A percentile compares a stretch with the other conserved stretches of the same genome.
These are phyloP conservation scores for Crypturellus undulatus DNA, from an alignment of 2,113 vertebrate species.

Conservation along the genomic window DNA sequence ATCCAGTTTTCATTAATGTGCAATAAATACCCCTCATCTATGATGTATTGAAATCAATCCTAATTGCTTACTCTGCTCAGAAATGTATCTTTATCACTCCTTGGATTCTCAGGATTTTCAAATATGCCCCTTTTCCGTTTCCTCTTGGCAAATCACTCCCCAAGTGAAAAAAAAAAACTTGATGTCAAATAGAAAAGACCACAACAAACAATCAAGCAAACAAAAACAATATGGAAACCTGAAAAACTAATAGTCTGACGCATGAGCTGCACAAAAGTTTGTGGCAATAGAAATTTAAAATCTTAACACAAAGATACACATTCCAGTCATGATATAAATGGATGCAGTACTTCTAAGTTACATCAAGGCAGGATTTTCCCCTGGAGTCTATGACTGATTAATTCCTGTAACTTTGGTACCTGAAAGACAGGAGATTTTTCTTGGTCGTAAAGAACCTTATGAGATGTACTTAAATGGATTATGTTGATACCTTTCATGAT, in stretches of 20 bases:
- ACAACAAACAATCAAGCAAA: no score
- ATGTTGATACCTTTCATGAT: conserved; percentile 71
- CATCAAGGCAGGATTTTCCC: conserved; percentile 55
- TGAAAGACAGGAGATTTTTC: conserved; percentile 70
- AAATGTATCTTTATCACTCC: conserved; percentile 8
- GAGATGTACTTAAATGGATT: conserved; percentile 66
- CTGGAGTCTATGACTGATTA: conserved; percentile 62
- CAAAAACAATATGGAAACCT: no score
- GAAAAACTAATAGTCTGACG: background rate
- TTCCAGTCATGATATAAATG: conserved; percentile 2
- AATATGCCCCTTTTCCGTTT: background rate
- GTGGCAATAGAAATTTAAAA: conserved; percentile 50
- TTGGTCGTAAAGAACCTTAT: conserved; percentile 58
- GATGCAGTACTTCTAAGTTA: conserved; percentile 48
- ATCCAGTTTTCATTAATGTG: background rate
- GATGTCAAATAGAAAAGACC: conserved; percentile 30
- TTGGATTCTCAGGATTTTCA: conserved; percentile 29
- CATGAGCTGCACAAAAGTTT: conserved; percentile 10
- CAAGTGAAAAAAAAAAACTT: conserved; percentile 30
- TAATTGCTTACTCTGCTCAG: conserved; percentile 20
- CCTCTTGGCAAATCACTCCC: conserved; percentile 45
- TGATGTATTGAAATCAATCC: background rate
- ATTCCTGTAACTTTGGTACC: conserved; percentile 63
- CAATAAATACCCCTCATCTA: background rate
- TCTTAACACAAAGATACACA: background rate